Base-by-base conservation (phyloP, 2,888 invertebrate genomes). In the Gymnosoma rotundatum region DNA sequence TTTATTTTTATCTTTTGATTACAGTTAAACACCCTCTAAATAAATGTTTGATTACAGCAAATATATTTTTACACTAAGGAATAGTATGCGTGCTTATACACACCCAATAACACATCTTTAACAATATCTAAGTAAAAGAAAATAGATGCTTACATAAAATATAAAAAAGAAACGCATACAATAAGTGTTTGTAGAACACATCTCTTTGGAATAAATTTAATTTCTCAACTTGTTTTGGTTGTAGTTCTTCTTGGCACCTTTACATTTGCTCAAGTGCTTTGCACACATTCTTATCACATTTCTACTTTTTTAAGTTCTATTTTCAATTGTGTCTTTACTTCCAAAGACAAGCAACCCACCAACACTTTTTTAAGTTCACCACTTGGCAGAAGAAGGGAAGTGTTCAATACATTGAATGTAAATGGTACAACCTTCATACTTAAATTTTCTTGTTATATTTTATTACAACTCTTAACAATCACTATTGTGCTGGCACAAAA, bases 231-330 rank as follows among this genome's bases (percentile, higher is more conserved):
- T 36, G 14, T 69, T 67, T 67, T 67, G 18, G 25, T 60, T 42
- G 16, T 36, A 61, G 70, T 74, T 52, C 32, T 56, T 52, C 50
- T 38, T 70, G 69, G 70, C 81, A 84, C 78, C 83, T 81, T 69
- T 64, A 69, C 56, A 69, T 81, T 84, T 81, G 73, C 81, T 81
- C 73, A 84, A 84, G 81, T 78, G 81, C 54, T 78, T 78, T 84
- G 73, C 64, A 74, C 73, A 84, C 69, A 74, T 63, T 76, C 61
- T 69, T 66, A 60, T 61, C 70, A 56, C 75, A 79, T 58, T 38
- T 54, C 61, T 61, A 36, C 45, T 36, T 14, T 48, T 21, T 8
- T 50, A 38, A 25, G 25, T 61, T 78, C 42, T 21, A 6, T 25
- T 25, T 4, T 4, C 25, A 25, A 25, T n/a, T n/a, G 25, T n/a